Evolutionary conservation across 1,140 invertebrate species (phyloP).

Genomic region (Linepithema humile): DNA sequence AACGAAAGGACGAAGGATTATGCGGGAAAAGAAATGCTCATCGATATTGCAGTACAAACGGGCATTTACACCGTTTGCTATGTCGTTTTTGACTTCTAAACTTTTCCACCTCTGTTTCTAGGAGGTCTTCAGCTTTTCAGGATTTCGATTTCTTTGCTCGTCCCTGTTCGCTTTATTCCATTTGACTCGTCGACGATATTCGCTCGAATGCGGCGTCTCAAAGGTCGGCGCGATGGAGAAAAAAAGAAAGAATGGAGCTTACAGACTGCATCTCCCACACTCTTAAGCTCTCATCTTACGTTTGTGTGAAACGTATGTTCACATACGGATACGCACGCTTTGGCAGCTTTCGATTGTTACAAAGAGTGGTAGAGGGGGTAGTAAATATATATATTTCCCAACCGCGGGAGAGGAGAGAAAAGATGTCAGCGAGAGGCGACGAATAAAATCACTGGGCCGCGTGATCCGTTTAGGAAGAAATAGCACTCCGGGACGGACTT

Average conservation of each 20-base stretch:
- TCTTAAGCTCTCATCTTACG: not conserved
- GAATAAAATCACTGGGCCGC: slow-evolving; percentile 62
- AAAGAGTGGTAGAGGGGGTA: not conserved
- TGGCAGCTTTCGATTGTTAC: slow-evolving; percentile 5
- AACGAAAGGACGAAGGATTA: not conserved
- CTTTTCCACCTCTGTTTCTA: slow-evolving; percentile 54
- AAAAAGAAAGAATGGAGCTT: not conserved
- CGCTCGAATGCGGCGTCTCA: slow-evolving; percentile 31
- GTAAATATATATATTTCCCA: not conserved
- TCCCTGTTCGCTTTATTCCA: slow-evolving; percentile 43
- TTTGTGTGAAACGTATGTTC: not conserved
- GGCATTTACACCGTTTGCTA: slow-evolving; percentile 8
- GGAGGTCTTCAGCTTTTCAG: not conserved
- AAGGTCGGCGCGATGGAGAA: not conserved
- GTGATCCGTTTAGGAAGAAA: slow-evolving; percentile 66
- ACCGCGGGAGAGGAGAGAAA: not conserved
- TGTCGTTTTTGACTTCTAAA: slow-evolving; percentile 24
- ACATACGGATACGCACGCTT: not conserved
- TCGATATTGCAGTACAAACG: not conserved
- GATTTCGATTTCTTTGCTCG: slow-evolving; percentile 15
- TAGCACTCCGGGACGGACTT: slow-evolving; percentile 38
- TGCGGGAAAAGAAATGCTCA: not conserved
- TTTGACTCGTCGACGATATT: slow-evolving; percentile 54
- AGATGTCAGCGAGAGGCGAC: slow-evolving; percentile 14
- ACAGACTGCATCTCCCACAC: not conserved